Conservation (phyloP, 1,140 invertebrate species). For the Camponotus floridanus region DNA sequence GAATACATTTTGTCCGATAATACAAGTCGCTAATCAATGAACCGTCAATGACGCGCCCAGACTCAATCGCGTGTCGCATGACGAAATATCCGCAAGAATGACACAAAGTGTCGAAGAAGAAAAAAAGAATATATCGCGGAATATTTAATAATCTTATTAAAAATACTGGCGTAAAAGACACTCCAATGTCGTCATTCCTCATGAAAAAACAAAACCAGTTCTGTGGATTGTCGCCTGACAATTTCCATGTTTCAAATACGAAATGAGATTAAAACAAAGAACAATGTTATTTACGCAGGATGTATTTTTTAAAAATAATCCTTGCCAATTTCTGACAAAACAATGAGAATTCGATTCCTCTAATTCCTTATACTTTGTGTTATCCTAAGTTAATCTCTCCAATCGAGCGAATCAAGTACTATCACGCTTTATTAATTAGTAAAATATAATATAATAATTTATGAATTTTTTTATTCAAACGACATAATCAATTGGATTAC, state of each 20-base stretch:
- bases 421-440: background rate
- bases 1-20: constrained; percentile 40
- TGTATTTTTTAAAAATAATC: too few species aligned
- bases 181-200: constrained; percentile 13
- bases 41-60: constrained; percentile 10
- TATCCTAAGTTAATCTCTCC: background rate
- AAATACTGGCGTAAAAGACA: background rate
- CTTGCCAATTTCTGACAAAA: background rate
- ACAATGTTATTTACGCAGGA: background rate
- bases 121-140: background rate
- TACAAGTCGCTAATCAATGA: constrained; percentile 45
- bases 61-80: constrained; percentile 17
- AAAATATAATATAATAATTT: background rate
- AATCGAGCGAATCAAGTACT: background rate
- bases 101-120: background rate
- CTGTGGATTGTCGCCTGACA: constrained; percentile 3
- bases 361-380: background rate
- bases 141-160: constrained; percentile 19
- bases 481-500: background rate
- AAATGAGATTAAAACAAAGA: too few species aligned
- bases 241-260: constrained; percentile 18
- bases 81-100: constrained; percentile 29
- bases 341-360: background rate
- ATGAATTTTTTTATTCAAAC: background rate
- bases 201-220: constrained; percentile 39